Percentiles rank a stretch among this genome's conserved stretches.
These are phyloP conservation scores for Carcinoscorpius rotundicauda DNA, from an alignment of 1,140 invertebrate species.

Conservation along the genomic window DNA sequence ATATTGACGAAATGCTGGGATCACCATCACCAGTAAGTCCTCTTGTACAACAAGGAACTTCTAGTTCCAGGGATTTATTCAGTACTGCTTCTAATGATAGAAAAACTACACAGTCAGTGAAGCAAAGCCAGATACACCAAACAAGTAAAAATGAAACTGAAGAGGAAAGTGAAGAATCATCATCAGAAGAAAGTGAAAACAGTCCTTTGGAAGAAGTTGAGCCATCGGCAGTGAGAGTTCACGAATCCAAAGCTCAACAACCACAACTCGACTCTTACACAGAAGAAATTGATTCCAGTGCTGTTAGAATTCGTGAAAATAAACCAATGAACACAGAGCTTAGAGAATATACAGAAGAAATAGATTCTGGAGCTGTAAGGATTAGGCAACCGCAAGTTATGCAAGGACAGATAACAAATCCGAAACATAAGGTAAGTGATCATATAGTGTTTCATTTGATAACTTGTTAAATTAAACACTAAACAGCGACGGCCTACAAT, in stretches of 20 bases:
- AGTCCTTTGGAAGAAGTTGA: conserved; percentile 19
- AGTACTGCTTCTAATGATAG: no score
- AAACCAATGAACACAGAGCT: conserved; percentile 17
- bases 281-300: conserved; percentile 26
- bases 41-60: neutral
- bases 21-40: conserved; percentile 21
- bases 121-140: no score
- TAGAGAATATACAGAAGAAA: conserved; percentile 19
- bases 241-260: conserved; percentile 20
- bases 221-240: conserved; percentile 21
- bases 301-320: conserved; percentile 24
- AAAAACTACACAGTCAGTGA: no score
- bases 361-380: conserved; percentile 17
- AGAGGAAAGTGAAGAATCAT: neutral
- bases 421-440: conserved; percentile 11
- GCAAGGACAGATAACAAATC: conserved; percentile 18
- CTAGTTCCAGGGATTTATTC: no score
- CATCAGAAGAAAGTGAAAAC: no score
- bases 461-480: no score
- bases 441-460: neutral
- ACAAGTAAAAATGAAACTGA: conserved; percentile 1
- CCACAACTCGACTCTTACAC: conserved; percentile 21
- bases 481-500: no score
- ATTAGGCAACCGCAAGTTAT: conserved; percentile 17
- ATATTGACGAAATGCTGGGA: conserved; percentile 27